These are phyloP conservation scores for Boleophthalmus pectinirostris DNA, from an alignment of 2,113 vertebrate genomes.

Conservation along the genomic window DNA sequence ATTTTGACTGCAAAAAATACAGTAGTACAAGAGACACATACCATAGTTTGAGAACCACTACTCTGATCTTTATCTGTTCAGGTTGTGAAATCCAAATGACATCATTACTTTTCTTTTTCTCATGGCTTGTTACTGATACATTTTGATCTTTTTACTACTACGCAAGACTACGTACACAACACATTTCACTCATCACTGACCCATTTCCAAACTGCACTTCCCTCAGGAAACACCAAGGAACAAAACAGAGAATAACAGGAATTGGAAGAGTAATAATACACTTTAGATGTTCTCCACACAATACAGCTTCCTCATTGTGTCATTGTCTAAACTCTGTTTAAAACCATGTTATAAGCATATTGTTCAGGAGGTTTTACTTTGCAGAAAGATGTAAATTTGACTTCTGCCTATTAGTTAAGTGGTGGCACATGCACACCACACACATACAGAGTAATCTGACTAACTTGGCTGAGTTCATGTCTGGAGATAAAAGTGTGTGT, in stretches of 20 bases:
- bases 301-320: background rate
- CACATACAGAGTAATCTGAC: conserved; percentile 49
- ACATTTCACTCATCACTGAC: conserved; percentile 37
- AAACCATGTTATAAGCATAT: conserved; percentile 4
- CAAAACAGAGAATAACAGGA: conserved; percentile 60
- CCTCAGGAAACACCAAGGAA: conserved; percentile 59
- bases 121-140: conserved; percentile 38
- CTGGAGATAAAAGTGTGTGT: conserved; percentile 39
- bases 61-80: conserved; percentile 6
- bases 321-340: conserved; percentile 27
- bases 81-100: conserved; percentile 44
- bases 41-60: background rate
- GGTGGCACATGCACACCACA: conserved; percentile 49
- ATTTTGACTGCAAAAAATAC: background rate
- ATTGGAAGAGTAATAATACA: conserved; percentile 60
- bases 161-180: background rate
- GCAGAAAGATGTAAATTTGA: conserved; percentile 30
- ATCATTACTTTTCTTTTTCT: conserved; percentile 18
- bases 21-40: background rate
- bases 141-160: conserved; percentile 49
- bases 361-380: conserved; percentile 32
- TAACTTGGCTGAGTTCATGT: conserved; percentile 27
- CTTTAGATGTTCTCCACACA: conserved; percentile 14
- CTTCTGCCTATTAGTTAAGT: conserved; percentile 50
- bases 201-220: conserved; percentile 44